Evolutionary conservation across 2,113 vertebrate genomes (phyloP).

Genomic region (Scatophagus argus): DNA sequence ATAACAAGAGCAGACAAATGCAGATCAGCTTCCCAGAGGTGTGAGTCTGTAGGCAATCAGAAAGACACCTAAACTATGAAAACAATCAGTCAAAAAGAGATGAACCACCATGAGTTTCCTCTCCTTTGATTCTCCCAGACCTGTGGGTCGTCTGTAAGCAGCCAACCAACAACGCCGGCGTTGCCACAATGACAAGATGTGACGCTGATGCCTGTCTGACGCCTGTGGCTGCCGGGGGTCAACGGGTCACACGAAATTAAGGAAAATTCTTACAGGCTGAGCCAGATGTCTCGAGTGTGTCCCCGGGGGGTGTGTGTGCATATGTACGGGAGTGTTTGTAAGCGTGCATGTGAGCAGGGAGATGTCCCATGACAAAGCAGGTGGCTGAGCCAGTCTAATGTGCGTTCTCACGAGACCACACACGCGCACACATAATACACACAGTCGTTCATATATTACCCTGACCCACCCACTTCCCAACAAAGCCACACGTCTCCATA

Average conservation of each 20-base stretch:
- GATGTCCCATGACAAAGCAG: conserved; percentile 82
- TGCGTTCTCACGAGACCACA: conserved; percentile 69
- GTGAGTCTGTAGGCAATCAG: neutral
- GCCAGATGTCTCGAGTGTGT: conserved; percentile 87
- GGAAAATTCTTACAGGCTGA: conserved; percentile 71
- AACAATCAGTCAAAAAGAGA: neutral
- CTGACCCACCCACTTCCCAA: neutral
- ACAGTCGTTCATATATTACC: conserved; percentile 47
- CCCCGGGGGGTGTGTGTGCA: conserved; percentile 58
- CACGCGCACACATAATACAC: conserved; percentile 36
- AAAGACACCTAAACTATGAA: conserved; percentile 15
- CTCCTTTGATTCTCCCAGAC: neutral
- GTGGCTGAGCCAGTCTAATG: conserved; percentile 87
- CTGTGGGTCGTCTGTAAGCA: neutral
- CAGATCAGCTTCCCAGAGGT: neutral
- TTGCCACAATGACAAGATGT: conserved; percentile 39
- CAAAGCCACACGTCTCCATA: conserved; percentile 43
- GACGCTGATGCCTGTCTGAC: conserved; percentile 36
- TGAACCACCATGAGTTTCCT: neutral
- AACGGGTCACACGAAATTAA: conserved; percentile 60
- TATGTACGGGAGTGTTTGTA: conserved; percentile 61
- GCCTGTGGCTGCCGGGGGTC: conserved; percentile 60
- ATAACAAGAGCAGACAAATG: conserved; percentile 30
- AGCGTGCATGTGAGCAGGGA: conserved; percentile 59
- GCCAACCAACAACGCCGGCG: neutral